Base-by-base conservation (phyloP, 2,113 vertebrate genomes). In the Crotalus helleri region DNA sequence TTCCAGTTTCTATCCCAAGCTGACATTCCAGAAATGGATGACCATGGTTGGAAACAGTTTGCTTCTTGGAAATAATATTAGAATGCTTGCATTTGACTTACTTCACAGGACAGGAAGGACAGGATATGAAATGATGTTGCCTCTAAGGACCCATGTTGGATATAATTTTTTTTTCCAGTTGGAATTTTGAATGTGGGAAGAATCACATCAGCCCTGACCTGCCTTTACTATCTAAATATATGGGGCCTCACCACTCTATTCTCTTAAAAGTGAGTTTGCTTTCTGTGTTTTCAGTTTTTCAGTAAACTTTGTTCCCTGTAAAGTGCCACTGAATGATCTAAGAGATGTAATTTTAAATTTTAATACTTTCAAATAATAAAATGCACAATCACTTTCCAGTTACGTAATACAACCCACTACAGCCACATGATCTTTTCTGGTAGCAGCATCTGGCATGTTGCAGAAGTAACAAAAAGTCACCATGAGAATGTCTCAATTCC, bases 381-480 rank as follows among this genome's bases (percentile, higher is more conserved):
- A 97, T 97, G 95, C 97, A 97, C 96, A 98, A 97, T 97, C 98
- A 98, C 94, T 98, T 94, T 98, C 96, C 13, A 97, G 96, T 97
- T 96, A 98, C 97, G 97, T 97, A 97, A 97, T 95, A 95, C 92
- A 95, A 96, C 94, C 95, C 94, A 95, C 92, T 94, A 88, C 95
- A 96, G 96, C 94, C 98, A 97, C 97, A 97, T 98, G 98, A 98
- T 97, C 93, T 94, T 81, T 81, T 97, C 26, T 93, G 92, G 96
- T 95, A 98, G 97, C 97, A 97, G 96, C 95, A 97, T 95, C 17
- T 87, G 55, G 96, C 97, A 69, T 94, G 54, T 89, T 92, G 7
- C 2, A 92, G 93, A 94, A 96, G 94, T 97, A 97, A 97, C 94
- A 93, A 85, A 96, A 95, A 95, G 97, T 97, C 96, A 97, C 44